Evolutionary conservation across 2,888 invertebrate genomes (phyloP), one percentile per base, ranked within the genome.

Genomic region (Carabus problematicus): DNA sequence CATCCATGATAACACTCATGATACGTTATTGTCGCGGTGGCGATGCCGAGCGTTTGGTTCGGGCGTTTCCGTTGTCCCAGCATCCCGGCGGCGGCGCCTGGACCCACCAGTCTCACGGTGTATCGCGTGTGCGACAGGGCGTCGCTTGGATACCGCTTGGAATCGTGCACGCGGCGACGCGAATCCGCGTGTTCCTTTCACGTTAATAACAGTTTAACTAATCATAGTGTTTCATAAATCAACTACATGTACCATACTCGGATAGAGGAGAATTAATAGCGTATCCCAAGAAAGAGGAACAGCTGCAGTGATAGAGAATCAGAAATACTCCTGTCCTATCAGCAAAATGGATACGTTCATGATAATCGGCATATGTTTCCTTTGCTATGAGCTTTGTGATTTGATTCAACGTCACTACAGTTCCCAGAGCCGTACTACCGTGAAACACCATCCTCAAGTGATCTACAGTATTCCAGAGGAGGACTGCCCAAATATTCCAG

Each of bases 361-460:
- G 78, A 85, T 89, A 77, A 83, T 89, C 75, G 88, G 89, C 75
- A 85, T 88, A 79, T 89, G 87, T 84, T 85, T 88, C 80, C 82
- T 89, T 78, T 87, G 88, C 77, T 89, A 89, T 80, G 88, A 88
- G 82, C 84, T 88, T 78, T 86, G 88, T 80, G 88, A 88, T 79
- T 83, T 88, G 79, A 84, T 88, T 79, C 85, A 86, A 80, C 85
- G 85, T 79, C 81, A 82, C 80, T 64, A 75, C 73, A 77, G 29
- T 29, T 29, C 75, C 74, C 70, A 77, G 75, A 75, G 76, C 76
- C 75, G 75, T 75, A 75, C 62, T 64, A 73, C 80, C 70, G 80
- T 78, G 77, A 82, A 78, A 75, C 78, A 78, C 73, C 79, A 63
- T 71, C 70, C 68, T 67, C 80, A 63, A 75, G 59, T 62, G 39